Percentiles rank a stretch among this genome's conserved stretches.
phyloP scores from a whole-genome alignment of 2,113 vertebrate genomes.

The Colossoma macropomum region DNA sequence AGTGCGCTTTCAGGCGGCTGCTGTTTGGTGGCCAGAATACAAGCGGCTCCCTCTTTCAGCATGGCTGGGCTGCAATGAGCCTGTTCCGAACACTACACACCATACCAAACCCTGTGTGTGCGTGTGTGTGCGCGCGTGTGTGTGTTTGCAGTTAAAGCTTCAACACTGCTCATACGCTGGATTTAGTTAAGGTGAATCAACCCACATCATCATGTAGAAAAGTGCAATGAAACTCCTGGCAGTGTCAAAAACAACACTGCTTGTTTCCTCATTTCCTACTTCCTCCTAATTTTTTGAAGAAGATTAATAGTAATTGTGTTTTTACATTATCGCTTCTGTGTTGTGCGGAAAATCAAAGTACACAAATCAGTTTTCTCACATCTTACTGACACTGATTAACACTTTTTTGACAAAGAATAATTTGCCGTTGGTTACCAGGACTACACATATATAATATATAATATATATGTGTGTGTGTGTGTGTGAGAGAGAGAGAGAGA shows the following conservation, averaged over 20 bases:
- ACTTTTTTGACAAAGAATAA: too few relatives aligned
- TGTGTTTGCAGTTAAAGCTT: neutral
- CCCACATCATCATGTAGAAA: too few relatives aligned
- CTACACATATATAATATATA: too few relatives aligned
- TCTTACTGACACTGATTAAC: slow-evolving; percentile 8
- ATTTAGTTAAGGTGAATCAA: neutral
- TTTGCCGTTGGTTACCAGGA: too few relatives aligned
- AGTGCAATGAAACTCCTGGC: too few relatives aligned
- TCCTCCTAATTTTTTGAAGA: neutral
- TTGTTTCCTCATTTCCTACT: neutral
- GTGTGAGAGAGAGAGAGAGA: too few relatives aligned
- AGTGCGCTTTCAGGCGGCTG: slow-evolving; percentile 36
- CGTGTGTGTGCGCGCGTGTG: neutral
- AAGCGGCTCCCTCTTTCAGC: slow-evolving; percentile 44
- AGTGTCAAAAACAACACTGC: slow-evolving; percentile 5
- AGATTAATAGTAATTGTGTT: slow-evolving; percentile 23
- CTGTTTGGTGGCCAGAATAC: slow-evolving; percentile 26
- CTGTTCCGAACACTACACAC: slow-evolving; percentile 43
- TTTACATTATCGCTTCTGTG: neutral
- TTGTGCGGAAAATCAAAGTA: slow-evolving; percentile 12
- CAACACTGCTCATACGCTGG: neutral
- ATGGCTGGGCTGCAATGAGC: slow-evolving; percentile 54
- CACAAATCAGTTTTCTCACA: slow-evolving; percentile 21
- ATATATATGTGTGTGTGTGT: too few relatives aligned
- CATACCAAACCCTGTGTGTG: neutral